These are phyloP conservation scores for Cyclura pinguis DNA, from an alignment of 2,797 vertebrate genomes.

Conservation along the genomic window DNA sequence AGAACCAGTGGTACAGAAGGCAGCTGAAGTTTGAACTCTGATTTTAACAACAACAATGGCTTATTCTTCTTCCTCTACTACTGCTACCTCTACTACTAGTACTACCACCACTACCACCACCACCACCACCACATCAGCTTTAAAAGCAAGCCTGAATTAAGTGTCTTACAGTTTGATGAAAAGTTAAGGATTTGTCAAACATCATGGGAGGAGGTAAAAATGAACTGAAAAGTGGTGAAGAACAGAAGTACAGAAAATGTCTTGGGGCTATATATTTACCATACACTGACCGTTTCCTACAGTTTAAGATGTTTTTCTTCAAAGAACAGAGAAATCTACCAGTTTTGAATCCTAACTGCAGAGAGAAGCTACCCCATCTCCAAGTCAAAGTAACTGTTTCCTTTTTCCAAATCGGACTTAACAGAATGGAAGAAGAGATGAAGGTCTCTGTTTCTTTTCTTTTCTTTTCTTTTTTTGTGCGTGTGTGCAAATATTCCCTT, in stretches of 20 bases:
- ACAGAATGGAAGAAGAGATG: not conserved
- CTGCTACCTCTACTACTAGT: no score
- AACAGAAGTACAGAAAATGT: not conserved
- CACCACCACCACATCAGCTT: not conserved
- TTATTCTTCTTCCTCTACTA: no score
- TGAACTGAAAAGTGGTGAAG: not conserved
- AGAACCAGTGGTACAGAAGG: not conserved
- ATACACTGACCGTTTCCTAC: not conserved
- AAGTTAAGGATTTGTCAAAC: not conserved
- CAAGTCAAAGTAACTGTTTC: not conserved
- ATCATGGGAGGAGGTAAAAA: not conserved
- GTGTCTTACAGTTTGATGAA: not conserved
- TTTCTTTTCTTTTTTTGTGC: no score
- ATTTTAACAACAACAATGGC: not conserved
- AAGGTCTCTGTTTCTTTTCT: not conserved
- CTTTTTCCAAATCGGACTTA: not conserved
- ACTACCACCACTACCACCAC: no score
- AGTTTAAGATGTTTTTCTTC: not conserved
- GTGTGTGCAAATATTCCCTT: not conserved
- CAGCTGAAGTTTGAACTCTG: not conserved
- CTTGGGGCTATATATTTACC: not conserved
- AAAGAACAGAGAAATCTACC: not conserved
- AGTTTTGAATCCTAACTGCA: not conserved
- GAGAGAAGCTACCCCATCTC: not conserved
- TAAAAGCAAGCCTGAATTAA: not conserved